Base-by-base conservation (phyloP, 1,140 invertebrate genomes). In the Cherax quadricarinatus region DNA sequence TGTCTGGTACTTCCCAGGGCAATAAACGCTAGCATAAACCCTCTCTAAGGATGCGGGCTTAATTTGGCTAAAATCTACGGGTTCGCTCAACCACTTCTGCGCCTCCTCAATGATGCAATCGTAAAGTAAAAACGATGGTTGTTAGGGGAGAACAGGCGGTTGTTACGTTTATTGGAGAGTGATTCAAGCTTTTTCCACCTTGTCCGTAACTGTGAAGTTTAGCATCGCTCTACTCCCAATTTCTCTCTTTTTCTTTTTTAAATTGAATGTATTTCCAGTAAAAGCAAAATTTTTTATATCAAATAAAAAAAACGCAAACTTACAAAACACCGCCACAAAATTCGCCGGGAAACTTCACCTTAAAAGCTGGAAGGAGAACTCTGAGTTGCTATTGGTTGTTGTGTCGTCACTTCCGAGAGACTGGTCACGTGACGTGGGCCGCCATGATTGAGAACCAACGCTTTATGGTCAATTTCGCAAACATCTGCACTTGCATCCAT, bases 51-150 rank as follows among this genome's bases (percentile, higher is more conserved):
- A 91, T 86, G 89, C 70, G 66, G 89, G 81, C 89, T 91, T 91
- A 91, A 91, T 91, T 91, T 91, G 82, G 89, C 89, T 91, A 91
- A 91, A 91, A 91, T 86, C 89, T 91, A 91, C 89, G 82, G 83
- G 84, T 60, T n/a, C 89, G 57, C 49, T 84, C 78, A 80, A 80
- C 86, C 78, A 80, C 73, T 79, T 80, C 86, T 79, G 18, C 51
- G 49, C 53, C 60, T 87, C n/a, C 48, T 79, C 57, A 88, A 18
- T 88, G 86, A 80, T 80, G 75, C 86, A 53, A 57, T 88, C 86
- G 75, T 88, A 88, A 80, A 88, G 73, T 88, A 88, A 88, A 88
- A 88, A 66, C 60, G 66, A 66, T 62, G 5, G 60, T 66, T 82
- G 81, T 51, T 51, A 12, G 62, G 62, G 62, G 62, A 60, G 62